These are phyloP conservation scores for Hycleus cichorii DNA, from an alignment of 1,140 invertebrate species.

Conservation along the genomic window DNA sequence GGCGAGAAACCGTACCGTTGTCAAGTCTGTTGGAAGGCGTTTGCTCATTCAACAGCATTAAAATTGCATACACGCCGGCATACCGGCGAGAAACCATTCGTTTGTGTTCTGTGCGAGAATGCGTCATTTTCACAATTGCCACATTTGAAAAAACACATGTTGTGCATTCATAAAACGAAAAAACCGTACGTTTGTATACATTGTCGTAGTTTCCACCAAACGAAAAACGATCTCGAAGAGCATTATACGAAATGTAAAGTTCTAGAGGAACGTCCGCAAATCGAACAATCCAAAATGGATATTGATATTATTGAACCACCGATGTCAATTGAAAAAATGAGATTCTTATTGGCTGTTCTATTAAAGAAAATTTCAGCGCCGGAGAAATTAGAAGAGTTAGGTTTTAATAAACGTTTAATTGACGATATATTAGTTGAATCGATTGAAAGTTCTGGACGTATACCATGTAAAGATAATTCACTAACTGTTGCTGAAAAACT, in stretches of 20 bases:
- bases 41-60: conserved; percentile 75
- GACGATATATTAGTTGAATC: conserved; percentile 75
- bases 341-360: conserved; percentile 67
- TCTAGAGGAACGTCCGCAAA: conserved; percentile 15
- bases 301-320: conserved; percentile 39
- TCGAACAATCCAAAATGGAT: conserved; percentile 25
- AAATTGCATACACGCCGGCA: conserved; percentile 70
- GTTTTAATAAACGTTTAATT: conserved; percentile 73
- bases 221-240: conserved; percentile 61
- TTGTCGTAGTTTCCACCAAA: conserved; percentile 67
- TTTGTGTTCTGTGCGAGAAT: conserved; percentile 58
- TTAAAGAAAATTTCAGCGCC: conserved; percentile 75
- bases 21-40: conserved; percentile 69
- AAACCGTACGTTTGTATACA: conserved; percentile 64
- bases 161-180: conserved; percentile 66
- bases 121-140: conserved; percentile 70
- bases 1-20: conserved; percentile 77
- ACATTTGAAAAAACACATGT: conserved; percentile 76
- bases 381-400: conserved; percentile 63
- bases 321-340: conserved; percentile 67
- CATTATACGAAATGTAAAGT: conserved; percentile 50
- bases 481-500: conserved; percentile 53
- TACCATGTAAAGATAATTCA: conserved; percentile 49
- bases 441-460: conserved; percentile 61
- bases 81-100: conserved; percentile 78